Evolutionary conservation across 2,113 vertebrate species (phyloP).

Genomic region (Potamarius usumacintae): DNA sequence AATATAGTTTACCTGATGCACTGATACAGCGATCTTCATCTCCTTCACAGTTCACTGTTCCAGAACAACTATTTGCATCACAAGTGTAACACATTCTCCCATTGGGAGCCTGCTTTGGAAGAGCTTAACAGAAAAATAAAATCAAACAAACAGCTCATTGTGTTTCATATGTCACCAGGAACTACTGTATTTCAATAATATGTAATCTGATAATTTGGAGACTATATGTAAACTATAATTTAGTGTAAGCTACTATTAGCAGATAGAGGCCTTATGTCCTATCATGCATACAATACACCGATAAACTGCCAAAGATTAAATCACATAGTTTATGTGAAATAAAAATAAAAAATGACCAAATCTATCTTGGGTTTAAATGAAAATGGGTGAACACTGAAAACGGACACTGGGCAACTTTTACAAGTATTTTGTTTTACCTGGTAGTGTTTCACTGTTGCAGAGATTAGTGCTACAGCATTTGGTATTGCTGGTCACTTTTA

Average conservation of each 20-base stretch:
- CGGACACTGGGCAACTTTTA: too few species aligned
- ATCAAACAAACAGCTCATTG: neutral
- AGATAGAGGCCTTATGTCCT: too few species aligned
- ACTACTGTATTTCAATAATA: neutral
- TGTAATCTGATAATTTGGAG: neutral
- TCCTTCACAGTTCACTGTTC: conserved; percentile 49
- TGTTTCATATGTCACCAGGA: neutral
- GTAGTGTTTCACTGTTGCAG: neutral
- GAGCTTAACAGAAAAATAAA: neutral
- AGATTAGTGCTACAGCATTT: conserved; percentile 20
- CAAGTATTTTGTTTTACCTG: conserved; percentile 1
- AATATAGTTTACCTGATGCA: conserved; percentile 12
- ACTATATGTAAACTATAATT: neutral
- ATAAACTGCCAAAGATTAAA: too few species aligned
- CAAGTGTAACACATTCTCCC: conserved; percentile 61
- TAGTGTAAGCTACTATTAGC: neutral
- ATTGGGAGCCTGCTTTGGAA: conserved; percentile 35
- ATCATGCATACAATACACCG: too few species aligned
- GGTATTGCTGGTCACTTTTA: neutral
- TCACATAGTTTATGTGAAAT: too few species aligned
- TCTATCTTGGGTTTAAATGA: too few species aligned
- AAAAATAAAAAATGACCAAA: too few species aligned
- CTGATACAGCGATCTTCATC: conserved; percentile 53
- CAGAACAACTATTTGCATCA: conserved; percentile 24
- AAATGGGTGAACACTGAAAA: too few species aligned